Evolutionary conservation across 2,888 invertebrate genomes (phyloP), one percentile per base, ranked within the genome.

Genomic region (Ceriagrion tenellum): DNA sequence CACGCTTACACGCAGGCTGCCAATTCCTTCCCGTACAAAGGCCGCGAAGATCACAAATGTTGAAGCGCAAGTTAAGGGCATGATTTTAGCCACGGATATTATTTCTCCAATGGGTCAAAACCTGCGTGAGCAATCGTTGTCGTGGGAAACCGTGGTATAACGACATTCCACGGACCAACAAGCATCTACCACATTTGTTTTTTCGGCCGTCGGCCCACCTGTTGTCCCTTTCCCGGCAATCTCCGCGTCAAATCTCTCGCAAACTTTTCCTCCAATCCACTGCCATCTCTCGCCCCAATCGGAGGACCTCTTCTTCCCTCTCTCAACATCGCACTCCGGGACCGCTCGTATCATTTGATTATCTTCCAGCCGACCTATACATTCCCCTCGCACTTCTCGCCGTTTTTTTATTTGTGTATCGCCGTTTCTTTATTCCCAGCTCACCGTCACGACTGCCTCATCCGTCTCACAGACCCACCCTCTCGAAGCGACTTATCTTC

Each of bases 261-360:
- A 30, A 18, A 35, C 81, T 35, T 81, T 81, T 81, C 18, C 81
- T 81, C 81, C 13, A 30, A 81, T 81, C 81, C 30, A 81, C 81
- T 35, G 26, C 81, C 81, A 81, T 81, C 81, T 81, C 35, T 35
- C 16, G 6, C 16, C 0, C 23, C 81, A 81, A 81, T 81, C 35
- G 16, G 30, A 81, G 35, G 18, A 26, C 35, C 81, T 16, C 35
- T 30, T 69, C 69, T 26, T 3, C 26, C 26, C 16, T 81, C 35
- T 8, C 30, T 35, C 35, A 1, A 16, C 81, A 81, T 18, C 81
- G 16, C 81, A 13, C 30, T 35, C 81, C 23, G 4, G 69, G 4
- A 26, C 6, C n/a, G 2, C 81, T 35, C 81, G 81, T 81, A 81
- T 81, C 81, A 81, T 81, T 81, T 81, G 81, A 81, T 81, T 81